These are phyloP conservation scores for Kryphioiulus occultus DNA, from an alignment of 2,888 invertebrate genomes.

Conservation along the genomic window DNA sequence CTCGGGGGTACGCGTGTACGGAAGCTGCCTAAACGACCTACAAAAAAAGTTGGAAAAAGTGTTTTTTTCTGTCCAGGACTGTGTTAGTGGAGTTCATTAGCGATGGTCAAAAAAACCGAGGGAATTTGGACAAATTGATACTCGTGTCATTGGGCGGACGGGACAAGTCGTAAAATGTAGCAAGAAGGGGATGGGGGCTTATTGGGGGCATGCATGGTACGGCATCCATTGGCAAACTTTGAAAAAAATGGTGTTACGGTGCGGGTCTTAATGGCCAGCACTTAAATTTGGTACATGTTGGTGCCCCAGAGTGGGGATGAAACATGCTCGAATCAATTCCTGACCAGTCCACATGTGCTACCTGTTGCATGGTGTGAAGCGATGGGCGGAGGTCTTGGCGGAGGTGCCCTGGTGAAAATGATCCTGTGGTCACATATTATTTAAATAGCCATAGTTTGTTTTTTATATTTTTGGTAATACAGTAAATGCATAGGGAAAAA, in stretches of 20 bases:
- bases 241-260: background rate
- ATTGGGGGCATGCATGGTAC: background rate
- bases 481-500: no score
- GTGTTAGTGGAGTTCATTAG: conserved; percentile 45
- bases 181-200: conserved; percentile 36
- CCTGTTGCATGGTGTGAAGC: background rate
- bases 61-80: background rate
- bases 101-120: background rate
- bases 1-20: background rate
- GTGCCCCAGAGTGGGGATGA: background rate
- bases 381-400: no score
- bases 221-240: background rate
- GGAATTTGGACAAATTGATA: conserved; percentile 44
- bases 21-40: background rate
- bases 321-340: background rate
- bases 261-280: background rate
- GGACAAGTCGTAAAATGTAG: conserved; percentile 40
- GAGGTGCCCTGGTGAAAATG: no score
- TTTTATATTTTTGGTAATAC: no score
- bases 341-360: background rate
- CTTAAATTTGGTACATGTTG: background rate
- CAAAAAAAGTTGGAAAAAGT: background rate
- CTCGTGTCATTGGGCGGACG: conserved; percentile 32
- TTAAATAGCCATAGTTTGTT: no score
- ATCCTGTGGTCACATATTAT: no score